Evolutionary conservation across 2,797 vertebrate genomes (phyloP).

Genomic region (Pseudochromis fuscus): DNA sequence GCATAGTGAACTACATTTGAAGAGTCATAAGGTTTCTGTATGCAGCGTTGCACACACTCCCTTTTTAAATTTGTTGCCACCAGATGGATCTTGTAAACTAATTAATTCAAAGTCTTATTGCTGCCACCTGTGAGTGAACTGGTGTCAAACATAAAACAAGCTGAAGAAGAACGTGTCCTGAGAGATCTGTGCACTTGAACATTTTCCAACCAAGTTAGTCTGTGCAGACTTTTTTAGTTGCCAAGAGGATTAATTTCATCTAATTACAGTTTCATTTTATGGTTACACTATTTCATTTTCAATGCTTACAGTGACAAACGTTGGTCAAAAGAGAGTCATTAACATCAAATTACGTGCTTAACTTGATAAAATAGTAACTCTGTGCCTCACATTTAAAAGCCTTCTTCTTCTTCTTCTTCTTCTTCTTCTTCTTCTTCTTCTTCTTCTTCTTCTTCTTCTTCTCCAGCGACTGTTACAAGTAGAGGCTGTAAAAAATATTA

Average conservation of each 20-base stretch:
- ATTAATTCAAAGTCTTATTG: constrained; percentile 22
- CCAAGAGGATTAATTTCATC: background rate
- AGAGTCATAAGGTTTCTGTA: background rate
- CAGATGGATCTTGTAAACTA: constrained; percentile 35
- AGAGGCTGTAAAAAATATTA: background rate
- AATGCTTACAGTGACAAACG: background rate
- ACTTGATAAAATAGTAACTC: background rate
- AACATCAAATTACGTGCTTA: background rate
- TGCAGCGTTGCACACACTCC: background rate
- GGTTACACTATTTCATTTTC: background rate
- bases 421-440: no score
- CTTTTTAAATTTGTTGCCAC: background rate
- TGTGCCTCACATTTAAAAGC: background rate
- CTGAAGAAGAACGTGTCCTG: background rate
- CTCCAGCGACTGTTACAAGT: background rate
- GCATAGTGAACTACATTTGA: background rate
- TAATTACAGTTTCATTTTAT: background rate
- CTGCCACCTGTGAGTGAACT: constrained; percentile 15
- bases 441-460: no score
- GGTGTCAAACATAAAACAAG: background rate
- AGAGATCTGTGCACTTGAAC: constrained; percentile 7
- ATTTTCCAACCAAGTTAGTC: constrained; percentile 3
- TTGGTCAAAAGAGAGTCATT: background rate
- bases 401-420: no score
- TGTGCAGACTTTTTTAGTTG: background rate